Base-by-base conservation (phyloP, 2,888 invertebrate genomes). In the Stenchaetothrips biformis region DNA sequence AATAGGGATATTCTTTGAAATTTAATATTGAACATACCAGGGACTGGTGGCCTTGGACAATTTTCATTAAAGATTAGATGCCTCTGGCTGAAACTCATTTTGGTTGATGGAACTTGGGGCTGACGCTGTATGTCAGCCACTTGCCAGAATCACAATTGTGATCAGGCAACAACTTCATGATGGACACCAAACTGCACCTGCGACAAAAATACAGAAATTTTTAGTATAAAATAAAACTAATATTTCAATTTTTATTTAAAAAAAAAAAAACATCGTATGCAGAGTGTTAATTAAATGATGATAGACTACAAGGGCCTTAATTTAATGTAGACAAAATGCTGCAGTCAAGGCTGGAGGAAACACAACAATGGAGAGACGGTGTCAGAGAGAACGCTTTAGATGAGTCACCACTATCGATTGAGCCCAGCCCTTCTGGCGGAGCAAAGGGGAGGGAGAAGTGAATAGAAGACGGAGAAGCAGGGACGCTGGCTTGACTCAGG, bases 371-470 rank as follows among this genome's bases (percentile, higher is more conserved):
- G 11, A 74, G 37, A 37, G 37, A 37, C 4, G 37, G 37, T 37
- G 37, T 37, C 67, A 8, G 25, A 74, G 67, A 6, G 59, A 59
- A 59, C 59, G 25, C 21, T 25, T 25, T 74, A 25, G 7, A 25
- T 25, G 67, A 74, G 67, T 74, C 67, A 74, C 67, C 67, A 74
- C 67, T 74, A 74, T 74, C 67, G 67, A 74, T 74, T 25, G 67
- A 25, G 25, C 67, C 25, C 59, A 59, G 59, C 16, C 59, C 59
- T 18, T 59, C 59, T 18, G 67, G 2, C 25, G 67, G 25, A 67
- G 21, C 67, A 7, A 67, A 21, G 21, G 21, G 67, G 67, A 21
- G 67, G 67, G n/a, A 25, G 67, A n/a, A 74, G 21, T 74, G 67
- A 18, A 74, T 25, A 74, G 67, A 74, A 18, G 53, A 1, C 4